Base-by-base conservation (phyloP, 2,888 invertebrate species). In the Anoplius nigerrimus region DNA sequence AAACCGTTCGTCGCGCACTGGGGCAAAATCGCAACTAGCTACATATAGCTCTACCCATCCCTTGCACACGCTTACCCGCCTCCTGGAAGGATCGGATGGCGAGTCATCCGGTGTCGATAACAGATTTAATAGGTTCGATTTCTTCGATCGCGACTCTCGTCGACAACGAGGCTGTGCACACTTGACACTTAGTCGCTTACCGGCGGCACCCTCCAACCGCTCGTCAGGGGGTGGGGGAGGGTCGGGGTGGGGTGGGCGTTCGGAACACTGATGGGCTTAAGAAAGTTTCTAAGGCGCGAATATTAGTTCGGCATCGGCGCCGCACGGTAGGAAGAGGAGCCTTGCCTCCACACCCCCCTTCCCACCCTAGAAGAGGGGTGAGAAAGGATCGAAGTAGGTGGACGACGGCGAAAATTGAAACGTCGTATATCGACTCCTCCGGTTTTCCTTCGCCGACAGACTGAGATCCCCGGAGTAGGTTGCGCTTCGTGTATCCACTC, bases 351-450 rank as follows among this genome's bases (percentile, higher is more conserved):
- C n/a, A n/a, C n/a, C n/a, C n/a, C n/a, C n/a, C n/a, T n/a, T n/a
- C n/a, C n/a, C n/a, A n/a, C n/a, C n/a, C n/a, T n/a, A n/a, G n/a
- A n/a, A n/a, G n/a, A n/a, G 54, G 65, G 59, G 67, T 52, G 62
- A 54, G 22, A 22, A 58, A 53, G 71, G 66, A 73, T 73, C 70
- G 75, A 71, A 68, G 70, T 65, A 67, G 73, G 72, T 71, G 69
- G 73, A 69, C 69, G 68, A 69, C 69, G 73, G 70, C 72, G 83
- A 80, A 84, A 82, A 84, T 84, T 84, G 84, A 84, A 82, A 83
- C 79, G 79, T 83, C 81, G 76, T 80, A 81, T 82, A 80, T 81
- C 75, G 70, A 68, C 75, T 69, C 70, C 66, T 68, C 34, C 11
- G 34, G 6, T 34, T 34, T 34, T 34, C 34, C 34, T 34, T 6